These are phyloP conservation scores for Barbus barbus DNA, from an alignment of 2,113 vertebrate species.

Conservation along the genomic window DNA sequence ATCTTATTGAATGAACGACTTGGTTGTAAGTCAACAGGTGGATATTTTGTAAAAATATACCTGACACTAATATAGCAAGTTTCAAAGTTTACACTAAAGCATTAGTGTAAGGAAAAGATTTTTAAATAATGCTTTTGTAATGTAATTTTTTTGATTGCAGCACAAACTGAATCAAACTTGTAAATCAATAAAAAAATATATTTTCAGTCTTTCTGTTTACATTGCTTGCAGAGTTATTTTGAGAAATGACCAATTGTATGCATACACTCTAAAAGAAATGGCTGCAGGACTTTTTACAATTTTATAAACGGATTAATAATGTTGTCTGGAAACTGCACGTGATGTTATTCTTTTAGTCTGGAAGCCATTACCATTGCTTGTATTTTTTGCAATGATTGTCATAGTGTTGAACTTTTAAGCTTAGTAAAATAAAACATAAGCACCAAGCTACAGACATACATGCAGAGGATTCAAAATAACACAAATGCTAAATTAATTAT, in stretches of 20 bases:
- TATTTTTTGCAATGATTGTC: too few species aligned
- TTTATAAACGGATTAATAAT: neutral
- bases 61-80: conserved; percentile 8
- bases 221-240: conserved; percentile 43
- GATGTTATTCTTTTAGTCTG: neutral
- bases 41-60: conserved; percentile 65
- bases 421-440: neutral
- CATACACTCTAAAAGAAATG: neutral
- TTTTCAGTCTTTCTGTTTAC: conserved; percentile 16
- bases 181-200: conserved; percentile 70
- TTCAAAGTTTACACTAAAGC: conserved; percentile 33
- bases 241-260: neutral
- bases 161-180: conserved; percentile 60
- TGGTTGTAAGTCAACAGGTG: conserved; percentile 42
- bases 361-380: neutral
- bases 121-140: conserved; percentile 61
- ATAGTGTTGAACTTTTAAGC: neutral
- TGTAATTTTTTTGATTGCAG: conserved; percentile 57
- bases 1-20: neutral
- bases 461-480: neutral
- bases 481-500: neutral
- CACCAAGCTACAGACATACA: neutral
- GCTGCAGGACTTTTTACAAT: neutral
- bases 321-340: neutral
- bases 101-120: conserved; percentile 44